A percentile compares a stretch with the other conserved stretches of the same genome.
Evolutionary conservation across 1,140 invertebrate species (phyloP).

Genomic region (Ostrea denselamellosa): DNA sequence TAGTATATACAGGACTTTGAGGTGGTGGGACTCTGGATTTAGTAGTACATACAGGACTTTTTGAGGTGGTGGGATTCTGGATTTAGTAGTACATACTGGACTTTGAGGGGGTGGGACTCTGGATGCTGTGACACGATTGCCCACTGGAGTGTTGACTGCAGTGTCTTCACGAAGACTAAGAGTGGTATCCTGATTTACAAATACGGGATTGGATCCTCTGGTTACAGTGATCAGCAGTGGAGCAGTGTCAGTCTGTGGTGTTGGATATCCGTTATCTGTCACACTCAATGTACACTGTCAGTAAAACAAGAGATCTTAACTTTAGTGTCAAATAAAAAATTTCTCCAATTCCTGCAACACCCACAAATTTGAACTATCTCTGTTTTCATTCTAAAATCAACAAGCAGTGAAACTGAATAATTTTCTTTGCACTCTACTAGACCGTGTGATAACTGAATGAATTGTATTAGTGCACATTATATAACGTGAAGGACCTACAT

Average conservation of each 20-base stretch:
- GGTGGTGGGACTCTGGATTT: slow-evolving; percentile 46
- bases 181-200: slow-evolving; percentile 35
- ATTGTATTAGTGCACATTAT: no score
- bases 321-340: not conserved
- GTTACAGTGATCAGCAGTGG: slow-evolving; percentile 49
- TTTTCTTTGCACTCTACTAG: no score
- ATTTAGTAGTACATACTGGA: slow-evolving; percentile 9
- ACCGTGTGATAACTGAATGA: no score
- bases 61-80: slow-evolving; percentile 45
- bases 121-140: slow-evolving; percentile 51
- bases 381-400: no score
- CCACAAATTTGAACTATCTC: no score
- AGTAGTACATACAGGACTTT: no score
- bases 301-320: not conserved
- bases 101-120: slow-evolving; percentile 47
- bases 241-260: slow-evolving; percentile 48
- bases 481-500: slow-evolving; percentile 27
- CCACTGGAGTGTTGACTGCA: slow-evolving; percentile 32
- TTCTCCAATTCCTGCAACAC: not conserved
- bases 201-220: slow-evolving; percentile 47
- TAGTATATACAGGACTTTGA: slow-evolving; percentile 40
- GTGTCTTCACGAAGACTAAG: slow-evolving; percentile 49
- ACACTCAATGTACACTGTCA: slow-evolving; percentile 55
- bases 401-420: no score
- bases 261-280: slow-evolving; percentile 61